Evolutionary conservation across 2,888 invertebrate genomes (phyloP), one percentile per base, ranked within the genome.

Genomic region (Aphelenchoides bicaudatus): DNA sequence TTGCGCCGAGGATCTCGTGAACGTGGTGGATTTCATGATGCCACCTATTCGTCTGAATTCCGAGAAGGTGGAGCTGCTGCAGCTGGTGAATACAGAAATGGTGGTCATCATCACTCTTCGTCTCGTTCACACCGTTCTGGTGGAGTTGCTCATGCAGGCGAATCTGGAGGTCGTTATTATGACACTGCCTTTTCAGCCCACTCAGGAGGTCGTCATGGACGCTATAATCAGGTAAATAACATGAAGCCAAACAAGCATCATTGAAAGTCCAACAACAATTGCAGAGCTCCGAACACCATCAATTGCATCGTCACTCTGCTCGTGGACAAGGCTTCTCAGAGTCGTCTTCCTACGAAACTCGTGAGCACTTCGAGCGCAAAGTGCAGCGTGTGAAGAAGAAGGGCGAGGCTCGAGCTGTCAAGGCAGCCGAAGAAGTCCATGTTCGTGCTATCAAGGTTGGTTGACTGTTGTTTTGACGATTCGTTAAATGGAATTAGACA

Each of bases 251-350:
- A n/a, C n/a, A n/a, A n/a, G n/a, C n/a, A n/a, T n/a, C n/a, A n/a
- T n/a, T n/a, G n/a, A n/a, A n/a, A n/a, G n/a, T n/a, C n/a, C n/a
- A n/a, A n/a, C n/a, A n/a, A n/a, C n/a, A n/a, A n/a, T n/a, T n/a
- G n/a, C n/a, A n/a, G 23, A 19, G 23, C 30, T 49, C 49, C 30
- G 21, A 29, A 61, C 53, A 31, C 39, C 65, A 70, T 52, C 43
- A 63, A 88, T 89, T 84, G 87, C 89, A 59, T 10, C 61, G 58
- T 13, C 68, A 71, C 50, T 47, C 65, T 21, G 46, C 38, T 3
- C 48, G 58, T 34, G 28, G 64, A 55, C 67, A 71, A 16, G 76
- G 73, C 27, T 79, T 71, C 69, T 69, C 68, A 25, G 79, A 79
- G 65, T 68, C 67, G 58, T 74, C 73, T 48, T 62, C 68, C 49